Conservation (phyloP, 2,797 vertebrate species). For the Anguilla obscura region DNA sequence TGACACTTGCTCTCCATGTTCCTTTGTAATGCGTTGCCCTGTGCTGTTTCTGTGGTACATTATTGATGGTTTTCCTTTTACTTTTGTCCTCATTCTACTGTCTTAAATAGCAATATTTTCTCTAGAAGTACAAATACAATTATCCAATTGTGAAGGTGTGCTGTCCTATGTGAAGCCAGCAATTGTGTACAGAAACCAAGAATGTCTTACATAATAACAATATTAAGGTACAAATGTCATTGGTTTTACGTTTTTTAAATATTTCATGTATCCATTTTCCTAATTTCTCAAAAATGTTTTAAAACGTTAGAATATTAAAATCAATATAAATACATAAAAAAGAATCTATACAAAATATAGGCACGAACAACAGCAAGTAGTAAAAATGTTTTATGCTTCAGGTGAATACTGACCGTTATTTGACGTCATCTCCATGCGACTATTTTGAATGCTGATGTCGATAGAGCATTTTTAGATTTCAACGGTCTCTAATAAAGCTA, state of each 20-base stretch:
- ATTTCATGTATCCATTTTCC: too few relatives aligned
- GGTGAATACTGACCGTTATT: not conserved
- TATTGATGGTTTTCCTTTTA: not conserved
- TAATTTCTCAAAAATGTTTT: too few relatives aligned
- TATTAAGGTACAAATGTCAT: too few relatives aligned
- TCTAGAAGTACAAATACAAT: not conserved
- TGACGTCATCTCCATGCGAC: not conserved
- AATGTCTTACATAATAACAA: too few relatives aligned
- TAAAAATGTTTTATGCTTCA: not conserved
- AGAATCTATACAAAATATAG: too few relatives aligned
- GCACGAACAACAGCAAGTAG: too few relatives aligned
- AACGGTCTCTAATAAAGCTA: not conserved
- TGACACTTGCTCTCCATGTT: not conserved
- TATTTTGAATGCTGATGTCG: not conserved
- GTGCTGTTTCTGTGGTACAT: not conserved
- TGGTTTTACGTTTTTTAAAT: too few relatives aligned
- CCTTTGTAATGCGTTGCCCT: not conserved
- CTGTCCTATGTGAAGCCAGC: too few relatives aligned
- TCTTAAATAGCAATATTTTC: not conserved
- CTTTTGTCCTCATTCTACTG: not conserved
- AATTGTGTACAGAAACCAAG: too few relatives aligned
- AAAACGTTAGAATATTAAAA: too few relatives aligned
- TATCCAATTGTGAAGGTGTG: too few relatives aligned
- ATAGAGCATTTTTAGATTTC: not conserved
- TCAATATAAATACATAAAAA: too few relatives aligned